Base-by-base conservation (phyloP, 2,888 invertebrate genomes). In the Drosophila mayaguana region DNA sequence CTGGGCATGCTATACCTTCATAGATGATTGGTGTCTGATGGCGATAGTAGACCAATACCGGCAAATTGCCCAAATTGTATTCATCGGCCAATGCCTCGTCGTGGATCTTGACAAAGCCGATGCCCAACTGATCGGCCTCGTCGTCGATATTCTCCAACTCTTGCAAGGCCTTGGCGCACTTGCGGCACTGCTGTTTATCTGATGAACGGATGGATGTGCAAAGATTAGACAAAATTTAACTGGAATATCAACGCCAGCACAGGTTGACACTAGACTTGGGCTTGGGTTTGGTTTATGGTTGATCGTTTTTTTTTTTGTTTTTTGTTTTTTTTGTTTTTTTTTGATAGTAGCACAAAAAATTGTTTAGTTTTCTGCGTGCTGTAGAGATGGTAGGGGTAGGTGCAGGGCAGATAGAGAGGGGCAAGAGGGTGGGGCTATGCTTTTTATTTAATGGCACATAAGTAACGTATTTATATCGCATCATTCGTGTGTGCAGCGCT, bases 131-230 rank as follows among this genome's bases (percentile, higher is more conserved):
- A 93, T 98, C 98, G 40, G 98, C 98, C 93, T 98, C 98, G 90
- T 98, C 97, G 91, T 98, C 98, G 91, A 98, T 98, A 93, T 98
- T 98, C 93, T 98, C 98, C 93, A 98, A 93, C 93, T 98, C 97
- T 93, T 96, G 96, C 75, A 98, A 94, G 63, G 97, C 98, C 93
- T 97, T 97, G 70, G 97, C 95, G 92, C 97, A 98, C 93, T 96
- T 97, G 92, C 97, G 97, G 94, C 98, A 98, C 93, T 97, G 97
- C 63, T 97, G 97, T 93, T 97, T 97, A 94, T 98, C 98, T 98
- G 88, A 63, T 76, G 38, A 45, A 40, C 40, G 40, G 40, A 73
- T 40, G 25, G 38, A 72, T 72, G 53, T 65, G 65, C 71, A 73
- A 53, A 62, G 54, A 76, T 63, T 69, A 73, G 75, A 72, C 57